phyloP scores from a whole-genome alignment of 1,140 invertebrate genomes.

The Cotesia glomerata region DNA sequence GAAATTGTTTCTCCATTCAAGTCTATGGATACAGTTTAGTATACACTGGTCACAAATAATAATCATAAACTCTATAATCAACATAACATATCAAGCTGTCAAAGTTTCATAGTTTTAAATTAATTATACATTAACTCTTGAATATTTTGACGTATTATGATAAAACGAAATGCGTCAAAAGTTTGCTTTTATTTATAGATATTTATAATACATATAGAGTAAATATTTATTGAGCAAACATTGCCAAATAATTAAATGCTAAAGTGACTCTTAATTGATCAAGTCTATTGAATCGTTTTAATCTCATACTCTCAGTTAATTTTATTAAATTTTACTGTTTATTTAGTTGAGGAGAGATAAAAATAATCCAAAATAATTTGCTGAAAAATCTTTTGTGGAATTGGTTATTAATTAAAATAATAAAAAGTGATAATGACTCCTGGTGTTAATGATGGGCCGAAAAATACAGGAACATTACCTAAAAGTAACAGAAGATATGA shows the following conservation, averaged over 20 bases:
- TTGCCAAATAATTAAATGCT: constrained; percentile 27
- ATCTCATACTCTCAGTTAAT: not conserved
- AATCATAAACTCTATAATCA: too few species aligned
- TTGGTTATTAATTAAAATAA: not conserved
- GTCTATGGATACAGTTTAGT: not conserved
- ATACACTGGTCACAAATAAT: too few species aligned
- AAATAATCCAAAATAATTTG: too few species aligned
- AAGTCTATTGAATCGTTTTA: not conserved
- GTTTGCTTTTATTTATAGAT: constrained; percentile 31
- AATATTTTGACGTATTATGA: constrained; percentile 4
- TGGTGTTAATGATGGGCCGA: constrained; percentile 48
- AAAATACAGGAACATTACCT: constrained; percentile 54
- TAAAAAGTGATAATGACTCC: constrained; percentile 44
- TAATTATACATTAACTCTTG: not conserved
- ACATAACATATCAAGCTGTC: too few species aligned
- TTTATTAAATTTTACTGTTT: not conserved
- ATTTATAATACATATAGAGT: not conserved
- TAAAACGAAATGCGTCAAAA: constrained; percentile 29
- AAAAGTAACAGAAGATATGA: constrained; percentile 54
- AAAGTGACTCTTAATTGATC: constrained; percentile 13
- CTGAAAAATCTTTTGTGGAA: not conserved
- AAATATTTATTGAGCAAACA: not conserved
- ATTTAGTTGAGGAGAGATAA: too few species aligned
- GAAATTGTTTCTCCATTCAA: too few species aligned
- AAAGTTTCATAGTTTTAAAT: too few species aligned